Evolutionary conservation across 2,888 invertebrate species (phyloP).

Genomic region (Plusia festucae): DNA sequence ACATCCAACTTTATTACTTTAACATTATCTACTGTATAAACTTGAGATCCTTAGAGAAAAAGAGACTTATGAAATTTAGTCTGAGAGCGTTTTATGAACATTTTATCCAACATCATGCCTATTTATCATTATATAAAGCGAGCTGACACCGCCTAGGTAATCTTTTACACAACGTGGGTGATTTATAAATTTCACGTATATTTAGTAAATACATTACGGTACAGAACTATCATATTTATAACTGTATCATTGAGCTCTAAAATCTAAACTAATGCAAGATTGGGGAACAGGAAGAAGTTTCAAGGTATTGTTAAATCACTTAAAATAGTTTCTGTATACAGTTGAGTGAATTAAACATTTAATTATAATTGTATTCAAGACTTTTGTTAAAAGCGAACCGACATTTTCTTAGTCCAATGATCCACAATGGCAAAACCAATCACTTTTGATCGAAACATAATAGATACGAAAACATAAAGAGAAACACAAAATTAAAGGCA

Average conservation of each 20-base stretch:
- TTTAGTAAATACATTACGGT: neutral
- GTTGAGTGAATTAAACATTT: too few species aligned
- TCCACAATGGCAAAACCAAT: constrained; percentile 22
- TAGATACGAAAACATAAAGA: constrained; percentile 26
- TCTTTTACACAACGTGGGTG: neutral
- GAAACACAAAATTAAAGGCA: constrained; percentile 38
- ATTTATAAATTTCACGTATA: neutral
- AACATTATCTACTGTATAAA: constrained; percentile 6
- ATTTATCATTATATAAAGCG: neutral
- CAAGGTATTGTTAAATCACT: too few species aligned
- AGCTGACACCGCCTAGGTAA: neutral
- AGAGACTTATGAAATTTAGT: constrained; percentile 5
- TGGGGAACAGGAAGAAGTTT: too few species aligned
- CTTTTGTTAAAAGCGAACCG: too few species aligned
- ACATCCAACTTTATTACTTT: neutral
- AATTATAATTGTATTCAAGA: too few species aligned
- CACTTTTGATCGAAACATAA: constrained; percentile 41
- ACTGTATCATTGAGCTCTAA: too few species aligned
- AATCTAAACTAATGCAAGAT: too few species aligned
- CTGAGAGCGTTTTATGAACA: constrained; percentile 5
- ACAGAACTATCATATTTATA: neutral
- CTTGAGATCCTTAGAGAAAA: constrained; percentile 1
- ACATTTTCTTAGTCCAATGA: too few species aligned
- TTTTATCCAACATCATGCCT: constrained; percentile 6
- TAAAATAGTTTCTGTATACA: too few species aligned